A percentile compares a stretch with the other conserved stretches of the same genome.
Conservation (phyloP, 2,888 invertebrate genomes). For the Diaphora mendica region DNA sequence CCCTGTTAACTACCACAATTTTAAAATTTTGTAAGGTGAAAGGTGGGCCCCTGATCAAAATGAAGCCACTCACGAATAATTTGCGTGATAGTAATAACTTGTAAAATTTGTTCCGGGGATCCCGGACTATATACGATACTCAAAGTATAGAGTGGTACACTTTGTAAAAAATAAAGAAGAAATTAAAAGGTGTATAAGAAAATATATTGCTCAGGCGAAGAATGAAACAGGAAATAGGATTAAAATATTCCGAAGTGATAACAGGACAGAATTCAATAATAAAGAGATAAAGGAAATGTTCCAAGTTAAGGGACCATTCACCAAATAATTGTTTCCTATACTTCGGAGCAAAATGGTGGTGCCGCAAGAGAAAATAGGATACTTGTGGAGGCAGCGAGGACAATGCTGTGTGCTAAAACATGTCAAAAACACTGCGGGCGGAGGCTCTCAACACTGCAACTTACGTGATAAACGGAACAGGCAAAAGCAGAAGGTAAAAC, state of each 20-base stretch:
- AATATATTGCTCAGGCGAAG: not conserved
- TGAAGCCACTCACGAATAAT: too few species aligned
- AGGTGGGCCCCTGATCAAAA: too few species aligned
- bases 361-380: conserved; percentile 52
- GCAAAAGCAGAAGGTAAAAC: not conserved
- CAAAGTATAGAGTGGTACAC: too few species aligned
- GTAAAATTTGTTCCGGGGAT: too few species aligned
- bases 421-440: conserved; percentile 11
- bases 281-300: conserved; percentile 41
- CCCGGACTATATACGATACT: too few species aligned
- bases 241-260: conserved; percentile 46
- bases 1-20: too few species aligned
- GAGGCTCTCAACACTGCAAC: conserved; percentile 11
- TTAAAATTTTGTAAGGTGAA: too few species aligned
- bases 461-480: conserved; percentile 12
- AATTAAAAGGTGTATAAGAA: not conserved
- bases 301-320: conserved; percentile 47
- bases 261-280: conserved; percentile 55
- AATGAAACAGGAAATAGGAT: not conserved
- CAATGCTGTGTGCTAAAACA: not conserved
- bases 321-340: conserved; percentile 52
- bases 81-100: too few species aligned
- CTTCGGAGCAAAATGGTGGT: conserved; percentile 64
- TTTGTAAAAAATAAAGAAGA: not conserved
- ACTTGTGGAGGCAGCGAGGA: conserved; percentile 1